Base-by-base conservation (phyloP, 2,113 vertebrate genomes). In the Saguinus midas region DNA sequence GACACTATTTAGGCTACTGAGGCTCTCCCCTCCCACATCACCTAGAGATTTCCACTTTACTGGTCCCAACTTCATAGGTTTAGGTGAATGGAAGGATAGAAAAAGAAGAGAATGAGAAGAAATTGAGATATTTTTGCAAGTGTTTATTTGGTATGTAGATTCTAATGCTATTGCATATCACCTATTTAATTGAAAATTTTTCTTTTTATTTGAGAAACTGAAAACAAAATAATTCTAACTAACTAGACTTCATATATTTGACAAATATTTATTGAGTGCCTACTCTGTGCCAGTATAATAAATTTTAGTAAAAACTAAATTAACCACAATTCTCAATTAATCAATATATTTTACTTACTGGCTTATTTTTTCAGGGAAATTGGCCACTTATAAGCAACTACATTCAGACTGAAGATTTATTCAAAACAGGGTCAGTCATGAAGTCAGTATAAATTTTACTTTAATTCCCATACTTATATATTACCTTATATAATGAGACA, bases 251-350 rank as follows among this genome's bases (percentile, higher is more conserved):
- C 57, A 92, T 2, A 57, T 84, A 87, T 94, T 90, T 90, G 85
- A 48, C 52, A 76, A 64, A 79, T 97, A 96, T 93, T 97, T 96
- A 93, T 91, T 75, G 75, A 96, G 58, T 93, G 37, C 75, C 68
- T 96, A 89, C 55, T 96, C 83, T 29, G 18, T 93, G 80, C 61
- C 23, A 84, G 61, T 64, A 70, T 86, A 95, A 83, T 83, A 95
- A 83, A 96, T 98, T 97, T 93, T 95, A 68, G 68, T 90, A 95
- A 96, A 96, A 96, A 64, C 68, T n/a, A 87, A 96, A 97, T 91
- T 97, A 97, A 82, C 91, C 86, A 17, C 35, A 78, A 79, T 83
- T 97, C 84, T 95, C 87, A 97, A 96, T 94, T 96, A 95, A 94
- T 96, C 79, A 93, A 95, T 91, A 85, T 85, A 97, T 95, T 97